Conservation (phyloP, 37 sponge, comb jelly and placozoan genomes). For the Mnemiopsis leidyi region DNA sequence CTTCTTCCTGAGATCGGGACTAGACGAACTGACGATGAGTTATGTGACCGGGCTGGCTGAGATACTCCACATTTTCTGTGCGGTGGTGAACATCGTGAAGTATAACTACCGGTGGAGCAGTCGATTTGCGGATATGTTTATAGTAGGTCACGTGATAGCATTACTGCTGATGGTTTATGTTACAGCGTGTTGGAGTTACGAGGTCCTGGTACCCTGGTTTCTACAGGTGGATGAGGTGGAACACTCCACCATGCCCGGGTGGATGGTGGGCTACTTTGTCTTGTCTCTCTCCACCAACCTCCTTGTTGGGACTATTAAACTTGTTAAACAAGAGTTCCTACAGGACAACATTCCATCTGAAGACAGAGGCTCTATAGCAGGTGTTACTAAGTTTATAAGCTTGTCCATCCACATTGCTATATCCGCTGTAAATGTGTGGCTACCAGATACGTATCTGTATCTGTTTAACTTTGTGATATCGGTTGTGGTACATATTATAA, state of each 20-base stretch:
- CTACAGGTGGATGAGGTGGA: neutral
- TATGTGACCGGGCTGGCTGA: neutral
- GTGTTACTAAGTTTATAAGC: neutral
- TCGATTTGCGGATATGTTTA: neutral
- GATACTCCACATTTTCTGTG: neutral
- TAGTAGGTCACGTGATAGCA: neutral
- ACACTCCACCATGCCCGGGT: neutral
- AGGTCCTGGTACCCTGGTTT: neutral
- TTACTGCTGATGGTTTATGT: neutral
- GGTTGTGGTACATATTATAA: neutral
- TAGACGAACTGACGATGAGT: neutral
- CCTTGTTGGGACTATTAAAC: neutral
- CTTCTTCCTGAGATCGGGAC: neutral
- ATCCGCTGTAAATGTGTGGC: neutral
- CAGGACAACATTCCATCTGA: neutral
- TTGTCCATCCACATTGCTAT: neutral
- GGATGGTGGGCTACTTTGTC: neutral
- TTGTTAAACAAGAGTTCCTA: neutral
- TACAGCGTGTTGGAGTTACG: neutral
- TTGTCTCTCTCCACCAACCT: neutral
- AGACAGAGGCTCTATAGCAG: neutral
- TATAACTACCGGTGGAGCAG: neutral
- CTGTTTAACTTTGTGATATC: neutral
- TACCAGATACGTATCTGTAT: neutral
- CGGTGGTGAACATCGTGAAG: neutral